These are phyloP conservation scores for Diorhabda elongata DNA, from an alignment of 1,140 invertebrate species.

Conservation along the genomic window DNA sequence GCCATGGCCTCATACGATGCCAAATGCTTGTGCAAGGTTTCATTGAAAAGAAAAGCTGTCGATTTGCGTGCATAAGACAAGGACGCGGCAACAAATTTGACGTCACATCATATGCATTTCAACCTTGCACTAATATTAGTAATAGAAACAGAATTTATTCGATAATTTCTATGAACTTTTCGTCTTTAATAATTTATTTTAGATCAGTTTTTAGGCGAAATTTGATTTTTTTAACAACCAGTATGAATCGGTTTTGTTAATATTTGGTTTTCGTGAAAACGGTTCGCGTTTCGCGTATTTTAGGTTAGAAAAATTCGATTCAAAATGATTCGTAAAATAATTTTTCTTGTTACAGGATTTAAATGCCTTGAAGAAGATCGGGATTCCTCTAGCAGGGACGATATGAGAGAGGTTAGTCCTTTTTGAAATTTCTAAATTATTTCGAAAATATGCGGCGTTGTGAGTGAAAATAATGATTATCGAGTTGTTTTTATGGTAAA, in stretches of 20 bases:
- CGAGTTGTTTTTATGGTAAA: too few relatives aligned
- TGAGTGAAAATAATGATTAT: too few relatives aligned
- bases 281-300: too few relatives aligned
- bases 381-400: constrained; percentile 26
- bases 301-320: too few relatives aligned
- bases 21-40: constrained; percentile 42
- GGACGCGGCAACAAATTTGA: constrained; percentile 27
- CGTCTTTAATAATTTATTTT: too few relatives aligned
- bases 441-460: too few relatives aligned
- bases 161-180: background rate
- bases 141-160: constrained; percentile 7
- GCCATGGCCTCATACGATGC: constrained; percentile 38
- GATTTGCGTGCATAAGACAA: constrained; percentile 32
- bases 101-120: constrained; percentile 39
- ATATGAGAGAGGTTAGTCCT: constrained; percentile 41
- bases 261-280: too few relatives aligned
- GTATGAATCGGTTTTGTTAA: too few relatives aligned
- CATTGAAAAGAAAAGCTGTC: constrained; percentile 30
- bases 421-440: too few relatives aligned
- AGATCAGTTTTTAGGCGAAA: too few relatives aligned
- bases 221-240: too few relatives aligned
- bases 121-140: constrained; percentile 49
- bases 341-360: constrained; percentile 34
- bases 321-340: background rate
- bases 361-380: constrained; percentile 37